Evolutionary conservation across 1,140 invertebrate genomes (phyloP), one percentile per base, ranked within the genome.

Genomic region (Oncopodura yosiiana): DNA sequence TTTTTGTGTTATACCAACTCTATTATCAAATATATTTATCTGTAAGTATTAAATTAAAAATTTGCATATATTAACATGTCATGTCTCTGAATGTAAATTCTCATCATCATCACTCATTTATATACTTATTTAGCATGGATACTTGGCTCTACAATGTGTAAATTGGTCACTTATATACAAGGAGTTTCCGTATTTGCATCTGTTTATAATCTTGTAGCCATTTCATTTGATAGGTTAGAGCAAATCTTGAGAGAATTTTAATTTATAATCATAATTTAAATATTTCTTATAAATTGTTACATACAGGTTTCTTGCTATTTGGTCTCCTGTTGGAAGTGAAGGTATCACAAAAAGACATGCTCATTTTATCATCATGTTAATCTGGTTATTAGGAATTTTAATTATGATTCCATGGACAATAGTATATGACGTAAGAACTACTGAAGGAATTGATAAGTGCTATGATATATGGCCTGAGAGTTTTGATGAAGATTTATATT

Each of bases 151-250:
- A 69, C 77, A 21, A 70, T 79, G 56, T 81, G 79, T 65, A 81
- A 80, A 66, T 70, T 73, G 1, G 75, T 78, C 0, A 71, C 78
- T 0, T 81, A 78, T 62, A 68, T 81, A 0, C 79, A 81, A 66
- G 78, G 78, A 5, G 78, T 81, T 1, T 77, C 77, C 3, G 78
- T 81, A 12, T 77, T 75, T 53, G 78, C 78, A 4, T 80, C 78
- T 2, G 76, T 81, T 44, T 77, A 79, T 66, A 79, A 78, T 0
- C 65, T 81, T 43, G 77, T 78, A 26, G 78, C 77, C 29, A 78
- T 81, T 36, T 77, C 78, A 1, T 66, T 79, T 21, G 79, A 81
- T 66, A 71, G 77, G 69, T 59, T 50, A 11, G 9, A 9, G 32
- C n/a, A n/a, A 9, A n/a, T 34, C 32, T n/a, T n/a, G n/a, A 34